phyloP scores from a whole-genome alignment of 2,797 vertebrate genomes.

The Amphiprion clarkii region DNA sequence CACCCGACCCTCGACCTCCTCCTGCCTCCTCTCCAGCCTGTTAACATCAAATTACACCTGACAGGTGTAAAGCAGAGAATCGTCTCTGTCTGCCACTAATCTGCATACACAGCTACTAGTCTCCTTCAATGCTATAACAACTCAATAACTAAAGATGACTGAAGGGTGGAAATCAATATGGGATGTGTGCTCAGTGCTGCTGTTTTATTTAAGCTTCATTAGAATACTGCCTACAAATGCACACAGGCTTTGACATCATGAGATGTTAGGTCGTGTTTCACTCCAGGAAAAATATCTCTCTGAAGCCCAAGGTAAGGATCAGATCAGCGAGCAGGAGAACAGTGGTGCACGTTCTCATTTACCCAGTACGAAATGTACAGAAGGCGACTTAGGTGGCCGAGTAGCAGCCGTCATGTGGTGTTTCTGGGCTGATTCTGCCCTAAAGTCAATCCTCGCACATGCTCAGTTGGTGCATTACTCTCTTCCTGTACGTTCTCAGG shows the following conservation, averaged over 20 bases:
- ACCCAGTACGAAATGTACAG: not conserved
- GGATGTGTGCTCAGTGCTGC: conserved; percentile 12
- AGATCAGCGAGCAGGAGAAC: conserved; percentile 32
- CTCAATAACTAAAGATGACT: conserved; percentile 15
- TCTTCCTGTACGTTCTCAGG: not conserved
- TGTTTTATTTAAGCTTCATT: conserved; percentile 44
- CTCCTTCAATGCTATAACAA: conserved; percentile 1
- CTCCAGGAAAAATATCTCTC: not conserved
- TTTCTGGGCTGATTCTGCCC: not conserved
- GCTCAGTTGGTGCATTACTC: conserved; percentile 10
- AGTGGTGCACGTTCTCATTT: conserved; percentile 3
- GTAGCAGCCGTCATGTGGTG: conserved; percentile 13
- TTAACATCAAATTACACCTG: conserved; percentile 30
- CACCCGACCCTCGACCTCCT: conserved; percentile 7
- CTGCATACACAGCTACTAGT: not conserved
- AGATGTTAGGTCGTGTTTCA: conserved; percentile 30
- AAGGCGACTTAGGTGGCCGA: conserved; percentile 16
- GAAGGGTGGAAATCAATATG: conserved; percentile 30
- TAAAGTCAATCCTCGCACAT: not conserved
- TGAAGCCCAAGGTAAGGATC: conserved; percentile 7
- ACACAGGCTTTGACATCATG: conserved; percentile 15
- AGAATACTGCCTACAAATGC: conserved; percentile 9
- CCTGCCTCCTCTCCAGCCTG: conserved; percentile 1
- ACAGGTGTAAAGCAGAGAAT: conserved; percentile 59
- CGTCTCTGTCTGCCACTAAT: not conserved